Evolutionary conservation across 2,113 vertebrate genomes (phyloP), one percentile per base, ranked within the genome.

Genomic region (Colaptes auratus): DNA sequence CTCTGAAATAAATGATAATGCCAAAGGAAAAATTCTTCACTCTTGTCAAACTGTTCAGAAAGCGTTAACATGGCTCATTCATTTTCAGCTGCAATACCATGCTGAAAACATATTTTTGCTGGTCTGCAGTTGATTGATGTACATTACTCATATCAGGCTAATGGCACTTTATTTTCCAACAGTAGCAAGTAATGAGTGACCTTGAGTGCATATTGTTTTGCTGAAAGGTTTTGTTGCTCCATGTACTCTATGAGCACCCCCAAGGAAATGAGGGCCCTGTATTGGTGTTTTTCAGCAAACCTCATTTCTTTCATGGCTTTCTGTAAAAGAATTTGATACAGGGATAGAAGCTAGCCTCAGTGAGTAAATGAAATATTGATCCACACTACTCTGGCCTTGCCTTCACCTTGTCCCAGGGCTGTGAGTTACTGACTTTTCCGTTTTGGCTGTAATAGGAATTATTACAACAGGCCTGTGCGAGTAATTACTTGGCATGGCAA

Each of bases 311-410:
- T 97, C 95, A 98, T 98, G 96, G 97, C 97, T 98, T 97, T 98
- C 97, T 97, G 98, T 98, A 98, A 98, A 97, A 98, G 98, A 98
- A 99, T 99, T 99, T 99, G 98, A 99, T 99, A 99, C 98, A 98
- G 98, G 98, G 98, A 98, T 97, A 97, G 98, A 98, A 98, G 98
- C 98, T 97, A 98, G 98, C 98, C 98, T 97, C 98, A 98, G 98
- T 98, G 98, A 99, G 99, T 99, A 99, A 99, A 99, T 99, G 99
- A 99, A 99, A 99, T 99, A 99, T 99, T 99, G 99, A 99, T 99
- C 99, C 98, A 91, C 97, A 97, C 98, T 98, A 98, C 98, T 97
- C 98, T 99, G 99, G 99, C 99, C 99, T 99, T 99, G 98, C 99
- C 99, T 99, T 99, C 99, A 99, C 99, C 99, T 99, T 99, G 99